Evolutionary conservation across 2,888 invertebrate species (phyloP), one percentile per base, ranked within the genome.

Genomic region (Strigamia maritima): DNA sequence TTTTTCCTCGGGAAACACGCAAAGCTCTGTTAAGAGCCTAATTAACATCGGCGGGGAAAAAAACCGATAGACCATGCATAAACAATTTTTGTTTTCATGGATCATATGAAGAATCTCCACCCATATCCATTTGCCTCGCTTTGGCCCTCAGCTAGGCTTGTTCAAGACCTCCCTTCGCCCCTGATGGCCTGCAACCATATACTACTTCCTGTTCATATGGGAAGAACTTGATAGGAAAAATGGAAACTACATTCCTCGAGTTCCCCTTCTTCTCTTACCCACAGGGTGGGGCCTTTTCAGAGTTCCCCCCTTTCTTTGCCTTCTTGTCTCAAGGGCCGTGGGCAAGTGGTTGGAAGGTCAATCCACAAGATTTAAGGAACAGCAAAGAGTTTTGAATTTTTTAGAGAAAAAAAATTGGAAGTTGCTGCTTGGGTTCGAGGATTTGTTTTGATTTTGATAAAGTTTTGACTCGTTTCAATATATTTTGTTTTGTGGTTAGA

Each of bases 131-230:
- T 31, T 31, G 31, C 31, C 31, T 31, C 31, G 31, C 60, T 60
- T 60, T 60, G 60, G 16, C 60, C 60, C 16, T 7, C 10, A 60
- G 60, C 60, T 22, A 60, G 60, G 24, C n/a, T 19, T 19, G 60
- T 19, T 4, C 60, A 10, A 60, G 24, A 60, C 60, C 24, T 60
- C 60, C 60, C 60, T 16, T 60, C 19, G 60, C 24, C 24, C n/a
- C 60, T 19, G 1, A 22, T 60, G 8, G 60, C 60, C 60, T 60
- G 60, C 60, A 60, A 60, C 60, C 60, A 60, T 22, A 60, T 24
- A 60, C 24, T 60, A 19, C 60, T 60, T 60, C 60, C 60, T 60
- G 60, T 60, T 60, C 60, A 60, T 22, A 60, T 60, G 60, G 60
- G 60, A 60, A 60, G 60, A 60, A 60, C n/a, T 60, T 60, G 22